Evolutionary conservation across 2,797 vertebrate species (phyloP).

Genomic region (Tragopan temminckii): DNA sequence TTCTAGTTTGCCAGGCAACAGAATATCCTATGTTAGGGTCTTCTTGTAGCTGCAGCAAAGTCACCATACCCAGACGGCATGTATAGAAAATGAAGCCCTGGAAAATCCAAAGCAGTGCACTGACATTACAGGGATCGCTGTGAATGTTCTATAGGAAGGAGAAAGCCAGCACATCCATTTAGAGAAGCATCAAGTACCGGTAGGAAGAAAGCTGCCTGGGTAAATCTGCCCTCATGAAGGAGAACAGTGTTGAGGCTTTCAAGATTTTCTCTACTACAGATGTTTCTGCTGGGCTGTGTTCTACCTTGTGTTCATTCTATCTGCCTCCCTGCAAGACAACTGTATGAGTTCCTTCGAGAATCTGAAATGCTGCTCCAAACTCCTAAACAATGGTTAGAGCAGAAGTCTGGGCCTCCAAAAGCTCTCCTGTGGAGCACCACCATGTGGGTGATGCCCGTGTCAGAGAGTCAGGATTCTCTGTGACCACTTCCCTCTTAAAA

Average conservation of each 20-base stretch:
- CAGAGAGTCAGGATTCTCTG: background rate
- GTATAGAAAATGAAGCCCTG: background rate
- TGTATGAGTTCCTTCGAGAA: background rate
- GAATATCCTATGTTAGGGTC: background rate
- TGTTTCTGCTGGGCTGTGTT: background rate
- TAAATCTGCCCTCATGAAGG: rapidly evolving
- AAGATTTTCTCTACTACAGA: background rate
- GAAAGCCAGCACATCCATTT: background rate
- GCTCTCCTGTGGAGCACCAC: background rate
- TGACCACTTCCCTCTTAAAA: background rate
- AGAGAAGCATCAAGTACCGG: background rate
- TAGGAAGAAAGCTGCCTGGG: background rate
- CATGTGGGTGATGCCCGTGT: background rate
- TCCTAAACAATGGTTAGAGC: background rate
- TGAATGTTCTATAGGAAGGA: background rate
- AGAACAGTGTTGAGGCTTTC: background rate
- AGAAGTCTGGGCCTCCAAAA: background rate
- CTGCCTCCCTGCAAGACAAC: background rate
- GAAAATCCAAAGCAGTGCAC: background rate
- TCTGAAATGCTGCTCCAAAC: background rate
- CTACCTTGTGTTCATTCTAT: background rate
- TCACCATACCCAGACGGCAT: background rate
- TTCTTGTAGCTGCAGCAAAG: background rate
- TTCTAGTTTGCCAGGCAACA: background rate
- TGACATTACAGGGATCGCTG: background rate